Evolutionary conservation across 2,888 invertebrate species (phyloP).

Genomic region (Xylophagus ater): DNA sequence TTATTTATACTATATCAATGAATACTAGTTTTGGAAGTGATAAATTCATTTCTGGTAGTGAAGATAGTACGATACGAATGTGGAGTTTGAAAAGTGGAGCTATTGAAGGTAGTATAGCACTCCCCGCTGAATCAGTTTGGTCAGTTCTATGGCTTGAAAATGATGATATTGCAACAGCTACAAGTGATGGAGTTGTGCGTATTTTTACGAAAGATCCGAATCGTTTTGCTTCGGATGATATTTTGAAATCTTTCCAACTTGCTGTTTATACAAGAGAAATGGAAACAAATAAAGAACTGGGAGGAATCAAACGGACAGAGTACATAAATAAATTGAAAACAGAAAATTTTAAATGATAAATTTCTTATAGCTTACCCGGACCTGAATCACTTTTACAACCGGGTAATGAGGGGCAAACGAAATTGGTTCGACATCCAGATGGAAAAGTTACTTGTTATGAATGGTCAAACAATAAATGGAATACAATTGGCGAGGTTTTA

Average conservation of each 20-base stretch:
- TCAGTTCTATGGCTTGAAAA: slow-evolving; percentile 65
- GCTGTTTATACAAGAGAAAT: slow-evolving; percentile 54
- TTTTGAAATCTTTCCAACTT: slow-evolving; percentile 56
- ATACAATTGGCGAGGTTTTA: slow-evolving; percentile 79
- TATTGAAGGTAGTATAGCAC: slow-evolving; percentile 33
- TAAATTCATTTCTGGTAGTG: slow-evolving; percentile 73
- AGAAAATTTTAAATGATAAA: neutral
- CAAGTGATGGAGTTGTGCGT: slow-evolving; percentile 76
- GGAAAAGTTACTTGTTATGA: slow-evolving; percentile 65
- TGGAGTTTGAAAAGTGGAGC: slow-evolving; percentile 47
- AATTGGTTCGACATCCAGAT: slow-evolving; percentile 63
- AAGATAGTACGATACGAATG: slow-evolving; percentile 73
- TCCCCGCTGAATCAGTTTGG: slow-evolving; percentile 87
- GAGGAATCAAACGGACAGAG: slow-evolving; percentile 77
- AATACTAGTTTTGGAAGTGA: slow-evolving; percentile 44
- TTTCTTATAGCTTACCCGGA: slow-evolving; percentile 58
- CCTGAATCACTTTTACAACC: slow-evolving; percentile 63
- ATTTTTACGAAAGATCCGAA: slow-evolving; percentile 67
- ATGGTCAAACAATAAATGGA: slow-evolving; percentile 68
- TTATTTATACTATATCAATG: slow-evolving; percentile 62
- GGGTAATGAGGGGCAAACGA: slow-evolving; percentile 76
- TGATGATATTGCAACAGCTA: slow-evolving; percentile 82
- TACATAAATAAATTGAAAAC: slow-evolving; percentile 37
- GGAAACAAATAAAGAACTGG: slow-evolving; percentile 58
- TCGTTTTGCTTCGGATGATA: slow-evolving; percentile 54